Percentiles rank a stretch among this genome's conserved stretches.
Evolutionary conservation across 2,113 vertebrate species (phyloP).

Genomic region (Heptranchias perlo): DNA sequence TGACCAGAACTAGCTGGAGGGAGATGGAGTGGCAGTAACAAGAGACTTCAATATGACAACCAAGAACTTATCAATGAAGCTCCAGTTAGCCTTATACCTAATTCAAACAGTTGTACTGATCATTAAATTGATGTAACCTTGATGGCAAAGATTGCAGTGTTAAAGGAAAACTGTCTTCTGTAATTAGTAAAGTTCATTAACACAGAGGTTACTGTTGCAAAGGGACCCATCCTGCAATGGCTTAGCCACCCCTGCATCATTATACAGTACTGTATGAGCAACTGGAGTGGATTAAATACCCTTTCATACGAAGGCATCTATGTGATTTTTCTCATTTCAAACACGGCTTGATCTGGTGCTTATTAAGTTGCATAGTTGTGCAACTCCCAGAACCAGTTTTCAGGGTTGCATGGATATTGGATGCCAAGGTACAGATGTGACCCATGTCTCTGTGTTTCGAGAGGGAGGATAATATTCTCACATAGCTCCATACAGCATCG

Average conservation of each 20-base stretch:
- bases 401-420: background rate
- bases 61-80: background rate
- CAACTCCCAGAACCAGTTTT: background rate
- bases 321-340: background rate
- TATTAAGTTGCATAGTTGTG: background rate
- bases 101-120: background rate
- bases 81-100: background rate
- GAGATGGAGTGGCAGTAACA: background rate
- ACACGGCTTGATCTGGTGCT: background rate
- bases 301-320: background rate
- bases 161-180: background rate
- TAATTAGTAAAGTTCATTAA: constrained; percentile 10
- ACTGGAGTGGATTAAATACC: background rate
- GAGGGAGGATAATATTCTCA: background rate
- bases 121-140: constrained; percentile 8
- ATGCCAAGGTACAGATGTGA: background rate
- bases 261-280: background rate
- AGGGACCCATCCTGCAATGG: background rate
- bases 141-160: background rate
- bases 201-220: background rate
- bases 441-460: background rate
- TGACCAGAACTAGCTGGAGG: background rate
- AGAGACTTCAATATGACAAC: background rate
- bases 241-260: background rate
- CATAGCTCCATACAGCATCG: background rate